These are phyloP conservation scores for Tinea pellionella DNA, from an alignment of 2,888 invertebrate species.

Conservation along the genomic window DNA sequence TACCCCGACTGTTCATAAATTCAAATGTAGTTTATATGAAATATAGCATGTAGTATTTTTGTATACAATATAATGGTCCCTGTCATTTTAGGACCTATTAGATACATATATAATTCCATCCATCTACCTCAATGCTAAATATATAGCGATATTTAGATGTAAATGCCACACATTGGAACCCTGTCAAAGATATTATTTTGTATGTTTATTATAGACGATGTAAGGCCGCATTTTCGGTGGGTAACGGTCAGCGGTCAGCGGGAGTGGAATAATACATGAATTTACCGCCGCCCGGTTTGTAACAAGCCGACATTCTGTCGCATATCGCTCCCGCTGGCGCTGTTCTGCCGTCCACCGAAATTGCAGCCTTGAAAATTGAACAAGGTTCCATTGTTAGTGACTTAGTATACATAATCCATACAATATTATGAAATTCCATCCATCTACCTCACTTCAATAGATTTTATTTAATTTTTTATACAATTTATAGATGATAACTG, in stretches of 20 bases:
- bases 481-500: conserved; percentile 68
- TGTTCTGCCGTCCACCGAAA: too few species aligned
- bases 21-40: not conserved
- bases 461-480: conserved; percentile 71
- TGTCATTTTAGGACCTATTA: conserved; percentile 49
- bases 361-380: not conserved
- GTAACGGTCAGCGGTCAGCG: too few species aligned
- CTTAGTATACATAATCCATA: conserved; percentile 47
- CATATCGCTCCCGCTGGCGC: too few species aligned
- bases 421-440: conserved; percentile 75
- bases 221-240: too few species aligned
- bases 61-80: conserved; percentile 52
- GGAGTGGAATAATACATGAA: too few species aligned
- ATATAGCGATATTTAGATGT: conserved; percentile 58
- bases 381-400: not conserved
- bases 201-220: not conserved
- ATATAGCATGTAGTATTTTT: conserved; percentile 56
- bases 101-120: conserved; percentile 68
- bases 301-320: too few species aligned
- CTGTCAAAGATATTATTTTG: not conserved
- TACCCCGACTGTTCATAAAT: not conserved
- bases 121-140: conserved; percentile 70
- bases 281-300: too few species aligned
- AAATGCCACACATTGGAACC: conserved; percentile 18
- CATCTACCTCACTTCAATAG: conserved; percentile 78